These are phyloP conservation scores for Pogonognathellus flavescens DNA, from an alignment of 1,140 invertebrate species.

Conservation along the genomic window DNA sequence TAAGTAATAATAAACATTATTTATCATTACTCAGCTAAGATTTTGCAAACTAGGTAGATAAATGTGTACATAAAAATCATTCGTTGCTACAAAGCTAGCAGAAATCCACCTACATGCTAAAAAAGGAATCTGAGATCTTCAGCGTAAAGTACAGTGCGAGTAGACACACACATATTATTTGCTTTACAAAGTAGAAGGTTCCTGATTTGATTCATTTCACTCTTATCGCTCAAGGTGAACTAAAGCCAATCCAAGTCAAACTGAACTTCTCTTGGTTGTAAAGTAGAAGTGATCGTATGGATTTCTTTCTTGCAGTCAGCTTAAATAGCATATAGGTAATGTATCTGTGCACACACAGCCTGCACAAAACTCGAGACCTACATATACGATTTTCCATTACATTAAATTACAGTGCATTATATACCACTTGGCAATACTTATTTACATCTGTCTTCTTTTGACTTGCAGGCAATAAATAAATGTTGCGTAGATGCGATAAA, in stretches of 20 bases:
- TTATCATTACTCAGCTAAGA: neutral
- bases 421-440: constrained; percentile 39
- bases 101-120: too few relatives aligned
- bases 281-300: too few relatives aligned
- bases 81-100: too few relatives aligned
- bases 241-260: constrained; percentile 4
- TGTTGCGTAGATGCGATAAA: neutral
- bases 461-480: constrained; percentile 26
- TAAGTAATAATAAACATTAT: too few relatives aligned
- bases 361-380: constrained; percentile 30
- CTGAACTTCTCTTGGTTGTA: constrained; percentile 8
- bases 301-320: too few relatives aligned
- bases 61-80: neutral
- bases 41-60: neutral
- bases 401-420: constrained; percentile 45
- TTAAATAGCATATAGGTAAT: neutral
- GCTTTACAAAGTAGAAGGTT: neutral
- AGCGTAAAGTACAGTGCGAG: too few relatives aligned
- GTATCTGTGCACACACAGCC: neutral
- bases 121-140: too few relatives aligned
- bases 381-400: constrained; percentile 40
- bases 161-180: too few relatives aligned
- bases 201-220: constrained; percentile 40
- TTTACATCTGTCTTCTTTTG: constrained; percentile 45
- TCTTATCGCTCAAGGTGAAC: constrained; percentile 49